Percentiles rank a stretch among this genome's conserved stretches.
Conservation (phyloP, 2,113 vertebrate genomes). For the Eretmochelys imbricata region DNA sequence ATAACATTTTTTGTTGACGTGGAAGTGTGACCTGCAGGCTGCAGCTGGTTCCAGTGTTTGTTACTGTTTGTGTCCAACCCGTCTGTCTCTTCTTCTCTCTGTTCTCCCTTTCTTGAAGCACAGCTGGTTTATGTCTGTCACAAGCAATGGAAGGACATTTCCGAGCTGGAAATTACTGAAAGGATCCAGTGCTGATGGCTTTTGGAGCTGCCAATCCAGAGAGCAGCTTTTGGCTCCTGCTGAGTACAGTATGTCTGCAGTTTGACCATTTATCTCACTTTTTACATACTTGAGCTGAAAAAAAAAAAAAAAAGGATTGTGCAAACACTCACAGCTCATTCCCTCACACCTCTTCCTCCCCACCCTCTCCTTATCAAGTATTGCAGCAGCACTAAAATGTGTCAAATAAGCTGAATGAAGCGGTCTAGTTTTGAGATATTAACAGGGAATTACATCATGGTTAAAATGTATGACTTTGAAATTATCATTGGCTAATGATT, state of each 20-base stretch:
- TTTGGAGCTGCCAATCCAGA: constrained; percentile 76
- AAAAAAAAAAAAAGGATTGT: constrained; percentile 66
- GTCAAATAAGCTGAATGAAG: constrained; percentile 23
- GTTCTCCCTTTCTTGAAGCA: constrained; percentile 44
- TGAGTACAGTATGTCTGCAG: constrained; percentile 61
- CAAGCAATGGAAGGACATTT: constrained; percentile 77
- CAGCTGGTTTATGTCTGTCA: constrained; percentile 79
- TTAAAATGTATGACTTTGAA: neutral
- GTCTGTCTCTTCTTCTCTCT: constrained; percentile 63
- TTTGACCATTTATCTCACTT: constrained; percentile 76
- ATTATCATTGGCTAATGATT: neutral
- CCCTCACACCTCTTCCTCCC: constrained; percentile 9
- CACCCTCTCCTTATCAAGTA: neutral
- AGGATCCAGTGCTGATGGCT: constrained; percentile 73
- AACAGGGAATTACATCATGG: neutral
- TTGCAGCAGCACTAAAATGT: constrained; percentile 42
- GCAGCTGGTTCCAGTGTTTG: constrained; percentile 77
- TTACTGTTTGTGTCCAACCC: constrained; percentile 60
- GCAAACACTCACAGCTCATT: constrained; percentile 67
- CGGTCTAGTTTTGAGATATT: neutral
- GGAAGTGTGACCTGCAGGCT: constrained; percentile 72
- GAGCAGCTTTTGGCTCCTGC: constrained; percentile 74
- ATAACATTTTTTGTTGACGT: constrained; percentile 65
- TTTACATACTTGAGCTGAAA: constrained; percentile 64
- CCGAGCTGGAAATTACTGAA: constrained; percentile 75